Conservation (phyloP, 2,888 invertebrate genomes). For the Neelides folsomi region DNA sequence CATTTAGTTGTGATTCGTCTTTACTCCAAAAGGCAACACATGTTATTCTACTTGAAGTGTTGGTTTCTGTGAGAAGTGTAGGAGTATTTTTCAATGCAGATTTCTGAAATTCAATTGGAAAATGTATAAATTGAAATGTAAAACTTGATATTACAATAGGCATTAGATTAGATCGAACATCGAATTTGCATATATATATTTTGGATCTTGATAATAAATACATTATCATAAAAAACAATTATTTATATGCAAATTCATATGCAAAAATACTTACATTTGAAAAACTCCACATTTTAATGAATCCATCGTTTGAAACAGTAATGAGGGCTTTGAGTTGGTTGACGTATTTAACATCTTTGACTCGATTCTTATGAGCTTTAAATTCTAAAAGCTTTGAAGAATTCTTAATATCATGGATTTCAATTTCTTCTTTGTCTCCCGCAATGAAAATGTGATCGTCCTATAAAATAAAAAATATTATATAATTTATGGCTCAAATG, state of each 20-base stretch:
- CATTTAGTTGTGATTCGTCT: conserved; percentile 7
- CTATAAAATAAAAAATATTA: conserved; percentile 27
- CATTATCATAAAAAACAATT: conserved; percentile 35
- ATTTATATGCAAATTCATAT: too few species aligned
- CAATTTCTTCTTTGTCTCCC: conserved; percentile 57
- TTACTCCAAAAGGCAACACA: conserved; percentile 46
- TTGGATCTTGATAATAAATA: too few species aligned
- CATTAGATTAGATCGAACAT: too few species aligned
- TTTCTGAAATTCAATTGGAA: too few species aligned
- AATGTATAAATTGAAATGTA: too few species aligned
- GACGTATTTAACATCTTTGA: conserved; percentile 25
- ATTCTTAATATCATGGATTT: conserved; percentile 31
- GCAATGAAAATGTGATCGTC: conserved; percentile 54
- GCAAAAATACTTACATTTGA: conserved; percentile 32
- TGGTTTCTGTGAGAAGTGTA: conserved; percentile 45
- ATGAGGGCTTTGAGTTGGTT: conserved; percentile 31
- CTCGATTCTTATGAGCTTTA: conserved; percentile 30
- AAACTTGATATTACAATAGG: too few species aligned
- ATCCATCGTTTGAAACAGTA: conserved; percentile 64
- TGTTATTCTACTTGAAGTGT: conserved; percentile 58
- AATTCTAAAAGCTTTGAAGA: conserved; percentile 24
- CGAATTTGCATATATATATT: too few species aligned
- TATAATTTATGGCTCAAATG: conserved; percentile 6
- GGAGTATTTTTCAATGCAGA: conserved; percentile 30
- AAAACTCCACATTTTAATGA: conserved; percentile 58